A percentile compares a stretch with the other conserved stretches of the same genome.
These are phyloP conservation scores for Ameiurus melas DNA, from an alignment of 2,113 vertebrate species.

Conservation along the genomic window DNA sequence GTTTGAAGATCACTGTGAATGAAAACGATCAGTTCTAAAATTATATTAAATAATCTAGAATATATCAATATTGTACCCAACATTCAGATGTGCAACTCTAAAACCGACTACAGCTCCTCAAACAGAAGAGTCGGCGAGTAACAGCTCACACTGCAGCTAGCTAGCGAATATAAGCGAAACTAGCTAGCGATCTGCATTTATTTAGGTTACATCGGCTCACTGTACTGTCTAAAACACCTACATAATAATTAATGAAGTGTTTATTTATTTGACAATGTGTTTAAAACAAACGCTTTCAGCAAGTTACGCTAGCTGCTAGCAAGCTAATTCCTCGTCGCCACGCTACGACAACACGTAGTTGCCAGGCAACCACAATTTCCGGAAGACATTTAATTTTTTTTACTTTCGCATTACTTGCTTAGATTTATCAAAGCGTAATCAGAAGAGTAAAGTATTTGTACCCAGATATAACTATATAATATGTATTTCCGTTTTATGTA, in stretches of 20 bases:
- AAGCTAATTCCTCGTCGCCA: background rate
- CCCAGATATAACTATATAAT: background rate
- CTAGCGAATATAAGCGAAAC: background rate
- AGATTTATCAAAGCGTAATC: too few species aligned
- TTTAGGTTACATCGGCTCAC: too few species aligned
- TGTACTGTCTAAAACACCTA: background rate
- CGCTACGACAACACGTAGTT: slow-evolving; percentile 12
- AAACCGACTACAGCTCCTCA: background rate
- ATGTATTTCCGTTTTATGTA: too few species aligned
- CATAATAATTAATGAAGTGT: background rate
- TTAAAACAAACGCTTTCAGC: background rate
- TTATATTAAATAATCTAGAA: background rate
- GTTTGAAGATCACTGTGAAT: background rate
- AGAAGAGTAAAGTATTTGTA: too few species aligned
- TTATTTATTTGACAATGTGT: background rate
- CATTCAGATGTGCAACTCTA: background rate
- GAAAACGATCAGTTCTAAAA: background rate
- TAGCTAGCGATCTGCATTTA: background rate
- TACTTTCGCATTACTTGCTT: background rate
- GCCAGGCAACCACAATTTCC: slow-evolving; percentile 36
- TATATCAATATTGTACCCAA: background rate
- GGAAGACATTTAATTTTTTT: background rate
- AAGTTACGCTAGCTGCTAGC: background rate
- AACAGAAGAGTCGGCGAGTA: background rate
- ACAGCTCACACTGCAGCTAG: background rate